Percentiles rank a stretch among this genome's conserved stretches.
Evolutionary conservation across 2,888 invertebrate species (phyloP).

Genomic region (Tanytarsus gracilentus): DNA sequence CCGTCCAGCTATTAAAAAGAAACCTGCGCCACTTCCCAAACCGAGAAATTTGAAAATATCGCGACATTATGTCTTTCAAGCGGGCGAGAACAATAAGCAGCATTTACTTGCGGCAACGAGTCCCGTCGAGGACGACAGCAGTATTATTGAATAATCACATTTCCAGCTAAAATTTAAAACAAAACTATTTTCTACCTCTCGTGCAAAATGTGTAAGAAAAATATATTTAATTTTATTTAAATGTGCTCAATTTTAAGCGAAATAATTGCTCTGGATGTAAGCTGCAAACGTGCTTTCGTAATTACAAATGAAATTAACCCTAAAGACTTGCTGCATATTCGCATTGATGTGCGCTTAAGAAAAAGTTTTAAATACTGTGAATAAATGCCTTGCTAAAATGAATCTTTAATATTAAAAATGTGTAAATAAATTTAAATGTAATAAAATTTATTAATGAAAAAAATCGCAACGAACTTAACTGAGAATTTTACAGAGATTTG

Average conservation of each 20-base stretch:
- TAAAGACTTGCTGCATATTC: too few species aligned
- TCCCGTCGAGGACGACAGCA: conserved; percentile 8
- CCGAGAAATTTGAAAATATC: conserved; percentile 20
- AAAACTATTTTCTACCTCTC: not conserved
- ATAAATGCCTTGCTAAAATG: conserved; percentile 4
- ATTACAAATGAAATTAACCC: too few species aligned
- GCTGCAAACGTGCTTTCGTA: too few species aligned
- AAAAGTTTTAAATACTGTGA: conserved; percentile 7
- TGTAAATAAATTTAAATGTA: too few species aligned
- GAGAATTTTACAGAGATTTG: too few species aligned
- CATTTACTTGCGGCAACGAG: not conserved
- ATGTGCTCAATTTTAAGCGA: not conserved
- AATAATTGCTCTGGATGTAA: too few species aligned
- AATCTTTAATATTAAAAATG: too few species aligned
- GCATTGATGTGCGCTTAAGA: not conserved
- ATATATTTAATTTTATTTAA: not conserved
- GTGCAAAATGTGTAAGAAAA: too few species aligned
- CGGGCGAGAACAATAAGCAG: too few species aligned
- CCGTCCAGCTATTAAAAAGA: not conserved
- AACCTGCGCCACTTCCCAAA: conserved; percentile 9
- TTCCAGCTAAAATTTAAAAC: not conserved
- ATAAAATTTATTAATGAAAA: too few species aligned
- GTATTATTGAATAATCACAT: conserved; percentile 10
- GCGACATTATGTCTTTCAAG: conserved; percentile 10
- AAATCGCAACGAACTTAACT: too few species aligned